Evolutionary conservation across 2,888 invertebrate species (phyloP).

Genomic region (Melanargia galathea): DNA sequence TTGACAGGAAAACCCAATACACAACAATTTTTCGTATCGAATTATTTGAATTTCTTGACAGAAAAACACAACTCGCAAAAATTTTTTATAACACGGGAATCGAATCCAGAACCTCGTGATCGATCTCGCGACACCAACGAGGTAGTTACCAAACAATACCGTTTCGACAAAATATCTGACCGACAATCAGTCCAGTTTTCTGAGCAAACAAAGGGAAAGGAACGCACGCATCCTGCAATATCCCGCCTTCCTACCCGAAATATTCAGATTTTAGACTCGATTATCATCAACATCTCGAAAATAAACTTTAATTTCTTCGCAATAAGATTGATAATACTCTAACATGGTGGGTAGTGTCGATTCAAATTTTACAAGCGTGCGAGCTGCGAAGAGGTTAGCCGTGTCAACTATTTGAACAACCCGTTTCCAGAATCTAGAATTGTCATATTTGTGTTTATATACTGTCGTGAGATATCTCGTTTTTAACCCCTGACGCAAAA

Average conservation of each 20-base stretch:
- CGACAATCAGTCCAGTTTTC: slow-evolving; percentile 29
- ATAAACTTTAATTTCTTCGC: background rate
- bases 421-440: slow-evolving; percentile 1
- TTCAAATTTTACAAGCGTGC: slow-evolving; percentile 40
- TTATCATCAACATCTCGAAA: slow-evolving; percentile 1
- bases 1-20: too few relatives aligned
- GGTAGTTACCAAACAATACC: background rate
- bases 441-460: slow-evolving; percentile 2
- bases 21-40: too few relatives aligned
- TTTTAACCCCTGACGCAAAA: too few relatives aligned
- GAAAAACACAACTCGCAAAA: too few relatives aligned
- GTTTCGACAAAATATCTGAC: background rate
- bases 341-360: slow-evolving; percentile 22
- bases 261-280: slow-evolving; percentile 32
- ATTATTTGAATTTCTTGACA: too few relatives aligned
- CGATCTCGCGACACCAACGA: too few relatives aligned
- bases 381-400: slow-evolving; percentile 36
- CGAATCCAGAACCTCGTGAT: too few relatives aligned
- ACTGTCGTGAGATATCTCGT: background rate
- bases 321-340: slow-evolving; percentile 10
- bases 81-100: too few relatives aligned
- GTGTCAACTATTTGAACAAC: slow-evolving; percentile 35
- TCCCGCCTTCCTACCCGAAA: slow-evolving; percentile 32
- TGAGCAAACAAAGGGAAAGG: slow-evolving; percentile 34
- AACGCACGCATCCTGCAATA: slow-evolving; percentile 35